These are phyloP conservation scores for Furcifer pardalis DNA, from an alignment of 2,797 vertebrate species.

Conservation along the genomic window DNA sequence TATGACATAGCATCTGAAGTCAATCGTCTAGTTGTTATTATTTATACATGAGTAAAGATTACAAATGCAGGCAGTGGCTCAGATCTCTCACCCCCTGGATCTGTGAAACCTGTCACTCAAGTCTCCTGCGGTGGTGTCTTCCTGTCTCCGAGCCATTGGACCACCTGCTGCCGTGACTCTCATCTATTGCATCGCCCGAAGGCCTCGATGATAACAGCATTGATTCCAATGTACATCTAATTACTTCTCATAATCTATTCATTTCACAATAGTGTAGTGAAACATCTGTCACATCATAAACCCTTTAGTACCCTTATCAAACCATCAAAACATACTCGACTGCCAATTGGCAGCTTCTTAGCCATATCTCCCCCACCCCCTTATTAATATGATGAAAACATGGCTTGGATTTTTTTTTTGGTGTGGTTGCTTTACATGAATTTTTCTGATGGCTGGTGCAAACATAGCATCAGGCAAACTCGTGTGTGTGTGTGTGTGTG, in stretches of 20 bases:
- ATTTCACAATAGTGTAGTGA: slow-evolving; percentile 96
- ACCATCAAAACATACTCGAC: slow-evolving; percentile 83
- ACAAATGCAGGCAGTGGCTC: slow-evolving; percentile 87
- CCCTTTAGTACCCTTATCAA: slow-evolving; percentile 89
- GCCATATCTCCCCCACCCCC: slow-evolving; percentile 66
- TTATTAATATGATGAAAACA: slow-evolving; percentile 82
- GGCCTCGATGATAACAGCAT: slow-evolving; percentile 98
- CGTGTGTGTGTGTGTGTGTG: too few relatives aligned
- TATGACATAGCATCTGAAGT: slow-evolving; percentile 84
- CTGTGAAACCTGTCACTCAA: slow-evolving; percentile 88
- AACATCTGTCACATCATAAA: slow-evolving; percentile 98
- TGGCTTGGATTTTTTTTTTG: slow-evolving; percentile 65
- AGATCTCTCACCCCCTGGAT: slow-evolving; percentile 88
- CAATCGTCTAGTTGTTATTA: slow-evolving; percentile 85
- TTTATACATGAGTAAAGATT: slow-evolving; percentile 90
- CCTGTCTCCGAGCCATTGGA: slow-evolving; percentile 86
- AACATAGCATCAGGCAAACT: slow-evolving; percentile 65
- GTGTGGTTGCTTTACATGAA: slow-evolving; percentile 72
- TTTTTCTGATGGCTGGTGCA: slow-evolving; percentile 77
- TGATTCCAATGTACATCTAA: slow-evolving; percentile 99
- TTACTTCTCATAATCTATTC: slow-evolving; percentile 99
- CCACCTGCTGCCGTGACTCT: slow-evolving; percentile 88
- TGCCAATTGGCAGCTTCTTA: slow-evolving; percentile 83
- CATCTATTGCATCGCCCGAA: slow-evolving; percentile 89
- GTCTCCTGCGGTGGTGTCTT: slow-evolving; percentile 86